Base-by-base conservation (phyloP, 2,888 invertebrate genomes). In the Drosophila merina region DNA sequence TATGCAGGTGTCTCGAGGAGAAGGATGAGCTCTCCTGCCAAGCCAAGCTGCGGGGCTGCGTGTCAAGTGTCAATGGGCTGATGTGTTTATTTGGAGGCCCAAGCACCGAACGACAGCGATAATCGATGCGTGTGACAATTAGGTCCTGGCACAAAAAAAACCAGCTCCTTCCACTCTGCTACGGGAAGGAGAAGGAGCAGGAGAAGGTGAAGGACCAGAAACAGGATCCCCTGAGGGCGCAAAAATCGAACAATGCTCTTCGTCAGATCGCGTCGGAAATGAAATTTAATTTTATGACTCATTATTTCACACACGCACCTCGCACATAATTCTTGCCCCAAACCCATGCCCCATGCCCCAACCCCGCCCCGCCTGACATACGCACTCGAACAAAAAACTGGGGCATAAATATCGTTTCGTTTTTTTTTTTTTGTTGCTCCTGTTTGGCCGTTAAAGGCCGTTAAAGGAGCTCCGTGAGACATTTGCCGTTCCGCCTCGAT, bases 381-480 rank as follows among this genome's bases (percentile, higher is more conserved):
- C 30, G 2, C 10, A 38, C 31, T 55, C 60, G 57, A 72, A 57
- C 36, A 26, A 14, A 50, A 48, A 20, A 33, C 36, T 36, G 36
- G 36, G 36, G 36, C 67, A 66, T 64, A 76, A 79, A 77, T 79
- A 73, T 69, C 74, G 57, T 62, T 45, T 20, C 20, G 20, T 30
- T 42, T 38, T 62, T 50, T 62, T 50, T 25, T 48, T 26, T 40
- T 14, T 14, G 14, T 14, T 26, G 60, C 58, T 12, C 12, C n/a
- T 45, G n/a, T 10, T 7, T 0, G 25, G 9, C 1, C n/a, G 33
- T 28, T 12, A 28, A 10, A 52, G 74, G 69, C 60, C 72, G 58
- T 78, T 76, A 75, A 85, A 85, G 82, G 82, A 85, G 86, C 83
- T 79, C 74, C 77, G 88, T 71, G 79, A 76, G 76, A 77, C 77